Evolutionary conservation across 2,797 vertebrate species (phyloP), one percentile per base, ranked within the genome.

Genomic region (Typhlichthys subterraneus): DNA sequence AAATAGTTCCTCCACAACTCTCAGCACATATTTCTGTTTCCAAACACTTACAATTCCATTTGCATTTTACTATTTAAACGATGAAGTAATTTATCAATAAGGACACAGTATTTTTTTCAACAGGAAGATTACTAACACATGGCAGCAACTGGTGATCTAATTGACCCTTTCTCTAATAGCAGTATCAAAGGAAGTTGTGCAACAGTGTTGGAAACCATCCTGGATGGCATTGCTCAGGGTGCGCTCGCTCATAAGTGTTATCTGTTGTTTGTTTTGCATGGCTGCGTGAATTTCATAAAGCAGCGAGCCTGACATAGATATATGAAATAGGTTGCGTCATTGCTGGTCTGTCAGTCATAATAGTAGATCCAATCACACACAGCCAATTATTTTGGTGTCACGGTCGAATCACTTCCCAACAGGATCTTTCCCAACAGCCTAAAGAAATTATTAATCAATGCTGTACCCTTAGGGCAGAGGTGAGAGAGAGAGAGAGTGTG

Each of bases 391-490:
- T 4, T 67, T 33, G 50, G 72, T 84, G 76, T 84, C 70, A 81
- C 81, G 76, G 77, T 75, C 73, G 65, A 84, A 72, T 81, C 69
- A 71, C 82, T 67, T 67, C 46, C 68, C 29, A 79, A 76, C 53
- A 45, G 60, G 61, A 78, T 66, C 69, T 83, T 80, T 78, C 72
- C 62, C 79, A 83, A 75, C 65, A 75, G 67, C 72, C 63, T 63
- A 0, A 53, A 80, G 65, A 59, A 73, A 83, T 85, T 78, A 81
- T 79, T 88, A 76, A 82, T 79, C 78, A 81, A 70, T 65, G 53
- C 38, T 62, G 56, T 71, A 56, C 65, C 55, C 65, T 67, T n/a
- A 60, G 66, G 61, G 62, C 51, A 74, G 69, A 59, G 72, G 62
- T 53, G 48, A 75, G 68, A 85, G 10, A 75, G 68, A 85, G 10